Evolutionary conservation across 2,113 vertebrate genomes (phyloP).

Genomic region (Phaethon lepturus): DNA sequence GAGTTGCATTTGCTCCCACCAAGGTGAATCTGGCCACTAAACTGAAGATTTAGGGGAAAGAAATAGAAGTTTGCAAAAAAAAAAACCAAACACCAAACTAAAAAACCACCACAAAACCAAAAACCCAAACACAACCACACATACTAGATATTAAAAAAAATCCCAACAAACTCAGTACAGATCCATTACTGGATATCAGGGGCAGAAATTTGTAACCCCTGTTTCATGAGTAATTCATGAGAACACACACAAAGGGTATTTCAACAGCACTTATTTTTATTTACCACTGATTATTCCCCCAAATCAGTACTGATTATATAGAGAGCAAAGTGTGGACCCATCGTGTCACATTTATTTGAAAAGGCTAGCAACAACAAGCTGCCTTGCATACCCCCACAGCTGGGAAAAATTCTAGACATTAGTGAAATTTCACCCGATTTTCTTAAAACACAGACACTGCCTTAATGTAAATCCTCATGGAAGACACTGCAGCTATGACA

Average conservation of each 20-base stretch:
- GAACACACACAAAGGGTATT: conserved; percentile 55
- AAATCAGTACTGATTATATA: conserved; percentile 51
- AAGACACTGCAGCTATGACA: neutral
- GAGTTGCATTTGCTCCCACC: conserved; percentile 21
- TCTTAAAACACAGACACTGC: neutral
- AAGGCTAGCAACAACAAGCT: conserved; percentile 11
- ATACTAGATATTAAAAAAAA: neutral
- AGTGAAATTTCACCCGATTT: conserved; percentile 22
- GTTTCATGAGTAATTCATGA: conserved; percentile 60
- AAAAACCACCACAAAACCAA: neutral
- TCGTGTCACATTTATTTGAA: conserved; percentile 21
- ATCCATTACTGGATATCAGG: neutral
- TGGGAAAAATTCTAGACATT: neutral
- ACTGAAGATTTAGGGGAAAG: conserved; percentile 29
- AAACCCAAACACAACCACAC: neutral
- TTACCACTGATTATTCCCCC: conserved; percentile 49
- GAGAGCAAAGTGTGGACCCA: neutral
- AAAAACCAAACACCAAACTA: rapidly evolving
- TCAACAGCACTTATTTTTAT: conserved; percentile 50
- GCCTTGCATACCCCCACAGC: neutral
- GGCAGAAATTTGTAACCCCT: conserved; percentile 8
- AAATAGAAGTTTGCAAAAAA: neutral
- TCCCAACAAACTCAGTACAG: neutral
- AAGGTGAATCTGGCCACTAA: conserved; percentile 38
- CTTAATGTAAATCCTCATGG: conserved; percentile 38